Conservation (phyloP, 1,140 invertebrate genomes). For the Orussus abietinus region DNA sequence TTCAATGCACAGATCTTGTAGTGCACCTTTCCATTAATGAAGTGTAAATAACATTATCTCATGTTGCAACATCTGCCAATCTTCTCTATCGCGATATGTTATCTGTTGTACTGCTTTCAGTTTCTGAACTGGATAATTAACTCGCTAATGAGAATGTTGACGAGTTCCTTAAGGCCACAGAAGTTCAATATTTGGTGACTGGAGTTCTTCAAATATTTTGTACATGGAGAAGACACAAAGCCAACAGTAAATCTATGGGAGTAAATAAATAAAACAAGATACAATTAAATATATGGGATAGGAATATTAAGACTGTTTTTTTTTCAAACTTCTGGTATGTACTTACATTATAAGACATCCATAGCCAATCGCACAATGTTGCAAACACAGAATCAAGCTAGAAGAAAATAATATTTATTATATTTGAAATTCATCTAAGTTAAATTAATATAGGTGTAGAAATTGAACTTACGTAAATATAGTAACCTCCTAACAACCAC, state of each 20-base stretch:
- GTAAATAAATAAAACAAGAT: too few species aligned
- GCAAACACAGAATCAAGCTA: conserved; percentile 75
- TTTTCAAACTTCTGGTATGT: conserved; percentile 12
- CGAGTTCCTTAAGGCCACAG: conserved; percentile 69
- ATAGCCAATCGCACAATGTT: conserved; percentile 69
- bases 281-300: conserved; percentile 13
- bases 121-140: too few species aligned
- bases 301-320: conserved; percentile 7
- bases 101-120: too few species aligned
- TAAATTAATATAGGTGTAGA: conserved; percentile 1
- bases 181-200: conserved; percentile 84
- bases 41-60: conserved; percentile 2
- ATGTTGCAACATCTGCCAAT: conserved; percentile 11
- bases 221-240: conserved; percentile 80
- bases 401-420: conserved; percentile 33
- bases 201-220: conserved; percentile 71
- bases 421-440: conserved; percentile 9
- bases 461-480: conserved; percentile 75
- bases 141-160: too few species aligned
- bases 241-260: conserved; percentile 80
- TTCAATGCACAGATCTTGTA: too few species aligned
- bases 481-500: conserved; percentile 81
- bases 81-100: conserved; percentile 8
- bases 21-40: too few species aligned
- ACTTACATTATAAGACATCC: conserved; percentile 82